These are phyloP conservation scores for Agonum fuliginosum DNA, from an alignment of 2,888 invertebrate species.

Conservation along the genomic window DNA sequence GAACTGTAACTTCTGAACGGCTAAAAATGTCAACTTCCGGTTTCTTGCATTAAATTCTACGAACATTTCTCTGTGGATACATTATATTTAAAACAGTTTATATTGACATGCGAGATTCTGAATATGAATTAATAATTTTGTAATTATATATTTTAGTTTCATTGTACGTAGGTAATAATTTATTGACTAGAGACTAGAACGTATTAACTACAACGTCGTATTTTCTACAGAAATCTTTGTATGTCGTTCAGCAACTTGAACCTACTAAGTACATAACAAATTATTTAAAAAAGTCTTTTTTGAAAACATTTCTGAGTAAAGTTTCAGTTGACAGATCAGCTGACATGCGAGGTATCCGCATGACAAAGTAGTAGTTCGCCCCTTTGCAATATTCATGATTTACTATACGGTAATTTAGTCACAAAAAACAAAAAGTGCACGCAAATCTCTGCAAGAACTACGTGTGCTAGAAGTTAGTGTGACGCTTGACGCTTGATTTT, in stretches of 20 bases:
- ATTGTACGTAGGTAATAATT: too few relatives aligned
- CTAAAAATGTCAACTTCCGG: too few relatives aligned
- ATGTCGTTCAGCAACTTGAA: too few relatives aligned
- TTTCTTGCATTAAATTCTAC: too few relatives aligned
- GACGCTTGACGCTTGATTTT: conserved; percentile 31
- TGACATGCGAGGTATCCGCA: conserved; percentile 25
- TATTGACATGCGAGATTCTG: too few relatives aligned
- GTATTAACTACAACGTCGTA: not conserved
- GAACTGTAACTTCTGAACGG: too few relatives aligned
- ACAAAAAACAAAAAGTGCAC: conserved; percentile 12
- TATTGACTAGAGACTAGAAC: not conserved
- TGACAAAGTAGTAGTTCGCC: conserved; percentile 17
- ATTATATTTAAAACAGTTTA: too few relatives aligned
- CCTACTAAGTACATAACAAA: too few relatives aligned
- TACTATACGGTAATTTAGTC: conserved; percentile 31
- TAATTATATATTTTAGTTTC: too few relatives aligned
- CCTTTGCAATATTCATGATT: conserved; percentile 33
- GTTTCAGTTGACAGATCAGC: not conserved
- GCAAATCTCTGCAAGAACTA: not conserved
- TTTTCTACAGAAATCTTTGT: too few relatives aligned
- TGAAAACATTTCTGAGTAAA: not conserved
- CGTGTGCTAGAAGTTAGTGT: conserved; percentile 7
- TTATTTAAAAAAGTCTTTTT: not conserved
- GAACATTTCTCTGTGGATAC: too few relatives aligned
- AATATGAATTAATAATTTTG: too few relatives aligned